Evolutionary conservation across 2,113 vertebrate genomes (phyloP).

Genomic region (Caranx melampygus): DNA sequence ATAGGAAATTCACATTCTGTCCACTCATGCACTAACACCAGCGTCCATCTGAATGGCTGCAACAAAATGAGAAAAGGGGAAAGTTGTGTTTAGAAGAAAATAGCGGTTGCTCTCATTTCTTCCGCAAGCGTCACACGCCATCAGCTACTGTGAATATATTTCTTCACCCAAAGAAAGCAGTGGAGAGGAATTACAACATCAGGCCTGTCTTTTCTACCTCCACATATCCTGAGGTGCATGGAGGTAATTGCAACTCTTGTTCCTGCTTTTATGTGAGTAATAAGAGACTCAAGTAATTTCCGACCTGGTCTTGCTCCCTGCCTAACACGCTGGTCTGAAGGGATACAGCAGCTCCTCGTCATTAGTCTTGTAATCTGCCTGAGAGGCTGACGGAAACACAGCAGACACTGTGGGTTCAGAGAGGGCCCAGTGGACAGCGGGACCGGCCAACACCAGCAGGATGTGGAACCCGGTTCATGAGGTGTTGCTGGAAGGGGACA

Average conservation of each 20-base stretch:
- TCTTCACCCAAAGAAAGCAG: constrained; percentile 1
- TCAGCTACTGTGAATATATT: neutral
- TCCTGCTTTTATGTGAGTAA: constrained; percentile 59
- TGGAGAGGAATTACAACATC: constrained; percentile 12
- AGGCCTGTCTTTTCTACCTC: neutral
- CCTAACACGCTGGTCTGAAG: constrained; percentile 20
- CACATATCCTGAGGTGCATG: constrained; percentile 37
- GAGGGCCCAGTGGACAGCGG: constrained; percentile 37
- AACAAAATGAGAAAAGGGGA: constrained; percentile 29
- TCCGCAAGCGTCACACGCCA: neutral
- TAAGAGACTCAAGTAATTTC: constrained; percentile 54
- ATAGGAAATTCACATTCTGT: constrained; percentile 45
- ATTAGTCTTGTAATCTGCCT: constrained; percentile 34
- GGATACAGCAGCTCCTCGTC: constrained; percentile 36
- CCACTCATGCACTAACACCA: constrained; percentile 43
- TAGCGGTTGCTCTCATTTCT: constrained; percentile 28
- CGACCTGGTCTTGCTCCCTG: constrained; percentile 26
- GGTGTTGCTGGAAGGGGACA: constrained; percentile 79
- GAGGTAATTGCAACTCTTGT: constrained; percentile 46
- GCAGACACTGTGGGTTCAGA: constrained; percentile 42
- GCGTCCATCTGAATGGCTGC: constrained; percentile 18
- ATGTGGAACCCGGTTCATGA: constrained; percentile 72
- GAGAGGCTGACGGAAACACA: constrained; percentile 41
- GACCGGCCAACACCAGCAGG: constrained; percentile 60
- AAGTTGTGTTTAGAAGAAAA: constrained; percentile 16